Base-by-base conservation (phyloP, 2,113 vertebrate genomes). In the Megalops atlanticus region DNA sequence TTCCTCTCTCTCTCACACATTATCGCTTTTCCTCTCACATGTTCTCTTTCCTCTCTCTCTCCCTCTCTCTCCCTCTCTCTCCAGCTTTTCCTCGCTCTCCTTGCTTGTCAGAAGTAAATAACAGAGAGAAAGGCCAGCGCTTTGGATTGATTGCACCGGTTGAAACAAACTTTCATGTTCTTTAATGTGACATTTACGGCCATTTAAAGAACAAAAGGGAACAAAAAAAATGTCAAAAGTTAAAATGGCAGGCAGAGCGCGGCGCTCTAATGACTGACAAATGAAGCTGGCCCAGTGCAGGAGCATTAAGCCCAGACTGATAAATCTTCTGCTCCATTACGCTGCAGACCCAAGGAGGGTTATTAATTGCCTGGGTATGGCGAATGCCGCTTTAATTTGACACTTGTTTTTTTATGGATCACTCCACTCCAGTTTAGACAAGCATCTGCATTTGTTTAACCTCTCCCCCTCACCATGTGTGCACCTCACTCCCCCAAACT, bases 311-410 rank as follows among this genome's bases (percentile, higher is more conserved):
- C 81, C 77, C 87, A 88, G 79, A 77, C 89, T 88, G 89, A 87
- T 88, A 90, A 90, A 90, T 92, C 88, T 89, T 91, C 86, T 2
- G 77, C 88, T 89, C 86, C 89, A 88, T 90, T 92, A 92, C 91
- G 84, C 76, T 68, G 78, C 86, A 8, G 54, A 86, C 49, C 69
- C 74, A 83, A 0, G 5, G 84, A 88, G 83, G 31, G 43, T 81
- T 90, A 81, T 91, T 91, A 90, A 90, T 90, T 90, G 88, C 79
- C 83, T 89, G 88, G 83, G 83, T 84, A 84, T 73, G 84, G 78
- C 54, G 68, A 89, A 86, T 16, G 0, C 43, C 70, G 39, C 86
- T 89, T 83, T 89, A 89, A 92, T 91, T 85, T 93, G 89, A 89
- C 88, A 79, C 80, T 35, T 88, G 86, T 83, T 91, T 82, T 89